Percentiles rank a stretch among this genome's conserved stretches.
These are phyloP conservation scores for Salarias fasciatus DNA, from an alignment of 2,797 vertebrate species.

Conservation along the genomic window DNA sequence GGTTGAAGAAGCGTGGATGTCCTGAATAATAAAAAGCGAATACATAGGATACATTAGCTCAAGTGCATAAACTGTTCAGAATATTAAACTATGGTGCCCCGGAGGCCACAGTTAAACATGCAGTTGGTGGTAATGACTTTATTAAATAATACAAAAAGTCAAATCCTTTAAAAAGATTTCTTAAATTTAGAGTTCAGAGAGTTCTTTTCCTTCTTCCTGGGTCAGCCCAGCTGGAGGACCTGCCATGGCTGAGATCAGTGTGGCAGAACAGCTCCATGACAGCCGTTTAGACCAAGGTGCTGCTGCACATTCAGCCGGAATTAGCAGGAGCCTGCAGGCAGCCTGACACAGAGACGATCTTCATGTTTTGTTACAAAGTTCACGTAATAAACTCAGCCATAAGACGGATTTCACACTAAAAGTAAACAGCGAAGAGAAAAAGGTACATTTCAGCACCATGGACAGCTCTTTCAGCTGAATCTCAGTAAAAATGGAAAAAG, in stretches of 20 bases:
- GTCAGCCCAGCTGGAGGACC: slow-evolving; percentile 33
- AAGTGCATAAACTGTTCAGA: too few relatives aligned
- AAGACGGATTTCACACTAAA: slow-evolving; percentile 1
- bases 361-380: not conserved
- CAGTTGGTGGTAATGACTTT: too few relatives aligned
- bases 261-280: slow-evolving; percentile 54
- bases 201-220: not conserved
- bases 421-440: not conserved
- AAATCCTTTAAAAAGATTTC: too few relatives aligned
- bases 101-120: too few relatives aligned
- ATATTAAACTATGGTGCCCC: too few relatives aligned
- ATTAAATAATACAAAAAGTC: not conserved
- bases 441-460: slow-evolving; percentile 50
- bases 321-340: slow-evolving; percentile 51
- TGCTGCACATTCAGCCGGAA: slow-evolving; percentile 35
- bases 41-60: not conserved
- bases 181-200: not conserved
- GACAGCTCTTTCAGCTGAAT: slow-evolving; percentile 51
- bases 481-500: too few relatives aligned
- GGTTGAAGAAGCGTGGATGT: slow-evolving; percentile 98
- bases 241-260: slow-evolving; percentile 44
- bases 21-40: slow-evolving; percentile 75
- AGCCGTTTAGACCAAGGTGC: slow-evolving; percentile 64
- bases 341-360: slow-evolving; percentile 34
- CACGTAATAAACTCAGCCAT: slow-evolving; percentile 22